Conservation (phyloP, 1,140 invertebrate species). For the Hermetia illucens region DNA sequence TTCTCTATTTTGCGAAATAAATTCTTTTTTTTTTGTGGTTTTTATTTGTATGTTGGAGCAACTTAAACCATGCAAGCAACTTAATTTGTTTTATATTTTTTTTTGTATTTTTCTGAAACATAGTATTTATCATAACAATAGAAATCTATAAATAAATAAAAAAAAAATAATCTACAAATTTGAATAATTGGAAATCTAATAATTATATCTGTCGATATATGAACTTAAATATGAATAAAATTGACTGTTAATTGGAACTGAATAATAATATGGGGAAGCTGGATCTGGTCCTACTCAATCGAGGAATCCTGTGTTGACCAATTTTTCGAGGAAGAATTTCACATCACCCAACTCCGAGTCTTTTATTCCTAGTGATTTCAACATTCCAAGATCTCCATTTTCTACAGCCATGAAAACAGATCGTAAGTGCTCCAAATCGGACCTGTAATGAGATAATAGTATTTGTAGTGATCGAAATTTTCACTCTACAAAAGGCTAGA, state of each 20-base stretch:
- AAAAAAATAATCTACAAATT: no score
- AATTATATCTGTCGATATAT: slow-evolving; percentile 25
- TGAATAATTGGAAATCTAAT: no score
- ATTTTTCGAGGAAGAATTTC: slow-evolving; percentile 92
- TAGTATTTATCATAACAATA: no score
- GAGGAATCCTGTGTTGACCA: slow-evolving; percentile 91
- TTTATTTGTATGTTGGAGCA: no score
- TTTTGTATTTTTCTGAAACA: no score
- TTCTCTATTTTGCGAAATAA: no score
- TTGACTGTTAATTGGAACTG: slow-evolving; percentile 42
- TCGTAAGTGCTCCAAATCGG: slow-evolving; percentile 80
- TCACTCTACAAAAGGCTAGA: no score
- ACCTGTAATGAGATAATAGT: slow-evolving; percentile 34
- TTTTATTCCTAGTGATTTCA: slow-evolving; percentile 87
- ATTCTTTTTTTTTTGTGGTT: no score
- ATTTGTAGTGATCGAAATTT: no score
- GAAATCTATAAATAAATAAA: no score
- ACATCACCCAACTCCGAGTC: slow-evolving; percentile 93
- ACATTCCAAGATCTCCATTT: slow-evolving; percentile 83
- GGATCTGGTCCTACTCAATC: slow-evolving; percentile 67
- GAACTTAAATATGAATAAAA: slow-evolving; percentile 42
- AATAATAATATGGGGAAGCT: slow-evolving; percentile 45
- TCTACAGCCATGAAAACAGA: slow-evolving; percentile 94
- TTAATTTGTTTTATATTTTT: no score
- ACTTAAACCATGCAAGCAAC: no score